Base-by-base conservation (phyloP, 2,888 invertebrate genomes). In the Megastigmus dorsalis region DNA sequence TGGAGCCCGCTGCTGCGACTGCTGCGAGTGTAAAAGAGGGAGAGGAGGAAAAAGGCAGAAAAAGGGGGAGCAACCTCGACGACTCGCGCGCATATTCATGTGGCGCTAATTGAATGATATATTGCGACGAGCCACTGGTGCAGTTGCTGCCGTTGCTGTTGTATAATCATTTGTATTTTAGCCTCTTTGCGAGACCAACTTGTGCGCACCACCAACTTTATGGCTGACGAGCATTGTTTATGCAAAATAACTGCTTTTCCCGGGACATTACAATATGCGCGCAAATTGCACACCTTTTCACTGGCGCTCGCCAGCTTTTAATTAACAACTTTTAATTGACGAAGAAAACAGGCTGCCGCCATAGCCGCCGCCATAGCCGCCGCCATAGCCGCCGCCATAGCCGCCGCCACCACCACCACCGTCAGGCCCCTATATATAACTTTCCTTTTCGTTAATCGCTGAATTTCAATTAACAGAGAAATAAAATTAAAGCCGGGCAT, bases 61-160 rank as follows among this genome's bases (percentile, higher is more conserved):
- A 6, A 13, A 15, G 43, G 28, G 36, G n/a, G n/a, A n/a, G n/a
- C n/a, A n/a, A n/a, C n/a, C n/a, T n/a, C n/a, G n/a, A n/a, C n/a
- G n/a, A n/a, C n/a, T n/a, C n/a, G n/a, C n/a, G n/a, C n/a, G 38
- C 38, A 60, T 45, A 65, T 52, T 65, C 65, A 52, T 45, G 55
- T 26, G 55, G 7, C 55, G 66, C 66, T 65, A 65, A 65, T 65
- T 65, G 54, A 65, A 65, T 65, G 65, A 65, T 54, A 65, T 65
- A 65, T 65, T 23, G 52, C 52, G 26, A 36, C 50, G 23, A 63
- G n/a, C n/a, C n/a, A n/a, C n/a, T n/a, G n/a, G n/a, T 13, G 50
- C 13, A 33, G 15, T 10, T 26, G 13, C 15, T 28, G 38, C 52
- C 65, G 54, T n/a, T n/a, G n/a, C n/a, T n/a, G n/a, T n/a, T n/a